phyloP scores from a whole-genome alignment of 1,140 invertebrate genomes.

The Plectrocnemia conspersa region DNA sequence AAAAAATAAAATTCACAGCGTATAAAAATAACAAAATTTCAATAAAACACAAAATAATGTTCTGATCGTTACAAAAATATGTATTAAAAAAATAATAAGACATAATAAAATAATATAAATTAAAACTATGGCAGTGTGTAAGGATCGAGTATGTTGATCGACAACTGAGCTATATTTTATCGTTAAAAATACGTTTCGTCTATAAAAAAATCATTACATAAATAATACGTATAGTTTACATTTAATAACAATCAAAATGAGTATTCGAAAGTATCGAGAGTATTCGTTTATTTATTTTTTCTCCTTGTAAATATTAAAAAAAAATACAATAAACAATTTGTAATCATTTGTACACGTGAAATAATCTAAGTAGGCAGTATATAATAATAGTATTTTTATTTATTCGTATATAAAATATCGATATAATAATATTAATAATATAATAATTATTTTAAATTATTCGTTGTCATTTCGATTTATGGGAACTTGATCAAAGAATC shows the following conservation, averaged over 20 bases:
- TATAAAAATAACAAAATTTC: conserved; percentile 23
- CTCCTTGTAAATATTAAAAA: neutral
- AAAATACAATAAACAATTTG: neutral
- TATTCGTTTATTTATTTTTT: no score
- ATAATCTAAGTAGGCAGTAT: no score
- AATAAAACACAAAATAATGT: no score
- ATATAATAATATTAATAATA: conserved; percentile 7
- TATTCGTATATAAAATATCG: no score
- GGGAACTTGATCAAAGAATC: conserved; percentile 13
- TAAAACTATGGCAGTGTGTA: conserved; percentile 22
- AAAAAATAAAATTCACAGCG: conserved; percentile 20
- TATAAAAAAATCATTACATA: neutral
- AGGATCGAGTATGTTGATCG: neutral
- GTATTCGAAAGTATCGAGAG: no score
- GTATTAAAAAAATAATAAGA: no score
- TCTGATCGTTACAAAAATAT: no score
- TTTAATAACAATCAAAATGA: no score
- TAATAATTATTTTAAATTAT: conserved; percentile 1
- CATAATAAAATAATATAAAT: conserved; percentile 9
- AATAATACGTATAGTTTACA: no score
- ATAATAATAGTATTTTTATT: no score
- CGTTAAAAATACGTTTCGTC: neutral
- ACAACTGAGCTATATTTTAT: neutral
- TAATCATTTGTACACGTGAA: no score
- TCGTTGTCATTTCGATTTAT: no score